phyloP scores from a whole-genome alignment of 2,113 vertebrate genomes.

The Perca fluviatilis region DNA sequence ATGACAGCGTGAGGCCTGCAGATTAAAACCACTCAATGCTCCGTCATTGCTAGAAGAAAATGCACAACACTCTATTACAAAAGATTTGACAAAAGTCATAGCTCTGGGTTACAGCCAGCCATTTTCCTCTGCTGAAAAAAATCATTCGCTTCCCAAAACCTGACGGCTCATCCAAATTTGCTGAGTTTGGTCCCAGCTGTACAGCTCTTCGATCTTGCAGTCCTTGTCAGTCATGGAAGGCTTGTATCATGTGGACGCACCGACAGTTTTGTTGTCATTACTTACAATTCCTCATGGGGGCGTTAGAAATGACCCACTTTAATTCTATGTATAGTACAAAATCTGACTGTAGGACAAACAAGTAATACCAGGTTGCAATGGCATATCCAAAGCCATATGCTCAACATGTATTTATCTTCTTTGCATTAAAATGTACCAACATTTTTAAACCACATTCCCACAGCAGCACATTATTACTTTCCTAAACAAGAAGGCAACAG shows the following conservation, averaged over 20 bases:
- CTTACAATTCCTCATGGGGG: no score
- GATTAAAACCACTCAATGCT: constrained; percentile 76
- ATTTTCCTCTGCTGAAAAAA: constrained; percentile 13
- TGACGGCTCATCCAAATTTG: constrained; percentile 39
- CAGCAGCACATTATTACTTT: constrained; percentile 8
- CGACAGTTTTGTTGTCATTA: no score
- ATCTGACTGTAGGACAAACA: neutral
- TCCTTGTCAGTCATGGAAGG: neutral
- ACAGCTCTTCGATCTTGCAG: constrained; percentile 18
- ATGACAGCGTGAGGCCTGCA: constrained; percentile 65
- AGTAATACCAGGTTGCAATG: neutral
- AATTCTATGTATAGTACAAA: neutral
- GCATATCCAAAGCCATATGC: neutral
- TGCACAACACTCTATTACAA: constrained; percentile 65
- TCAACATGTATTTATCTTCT: neutral
- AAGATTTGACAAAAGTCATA: constrained; percentile 77
- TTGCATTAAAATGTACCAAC: neutral
- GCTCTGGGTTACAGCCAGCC: constrained; percentile 57
- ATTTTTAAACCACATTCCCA: neutral
- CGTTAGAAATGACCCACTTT: neutral
- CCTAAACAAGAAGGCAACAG: neutral
- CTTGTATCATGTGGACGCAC: no score
- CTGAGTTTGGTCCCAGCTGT: constrained; percentile 34
- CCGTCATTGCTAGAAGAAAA: constrained; percentile 61
- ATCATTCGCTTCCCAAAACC: constrained; percentile 37